phyloP scores from a whole-genome alignment of 2,888 invertebrate genomes.

The Leptothorax acervorum region DNA sequence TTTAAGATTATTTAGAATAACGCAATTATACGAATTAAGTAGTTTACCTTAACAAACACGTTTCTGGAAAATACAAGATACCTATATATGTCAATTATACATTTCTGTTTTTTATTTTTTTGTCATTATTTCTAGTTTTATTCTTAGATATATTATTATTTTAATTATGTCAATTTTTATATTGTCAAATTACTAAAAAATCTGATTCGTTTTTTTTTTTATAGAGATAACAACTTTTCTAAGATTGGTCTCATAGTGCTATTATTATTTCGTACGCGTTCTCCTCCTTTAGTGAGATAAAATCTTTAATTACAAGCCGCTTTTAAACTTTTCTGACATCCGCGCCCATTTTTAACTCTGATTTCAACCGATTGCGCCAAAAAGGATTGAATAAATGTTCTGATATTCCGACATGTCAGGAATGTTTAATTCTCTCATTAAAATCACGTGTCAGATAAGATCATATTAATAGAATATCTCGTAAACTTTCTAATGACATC shows the following conservation, averaged over 20 bases:
- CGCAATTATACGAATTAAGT: neutral
- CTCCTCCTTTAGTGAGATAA: neutral
- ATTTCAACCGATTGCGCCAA: neutral
- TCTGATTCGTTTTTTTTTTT: neutral
- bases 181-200: neutral
- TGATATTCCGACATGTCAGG: neutral
- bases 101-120: neutral
- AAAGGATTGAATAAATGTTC: neutral
- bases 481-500: constrained; percentile 21
- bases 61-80: neutral
- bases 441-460: neutral
- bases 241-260: neutral
- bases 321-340: neutral
- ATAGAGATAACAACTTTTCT: neutral
- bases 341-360: neutral
- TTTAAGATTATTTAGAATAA: neutral
- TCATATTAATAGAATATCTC: constrained; percentile 11
- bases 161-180: neutral
- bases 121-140: neutral
- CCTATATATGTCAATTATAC: neutral
- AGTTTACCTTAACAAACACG: neutral
- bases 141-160: constrained; percentile 11
- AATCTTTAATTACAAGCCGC: neutral
- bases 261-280: neutral
- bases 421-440: neutral